A percentile compares a stretch with the other conserved stretches of the same genome.
These are phyloP conservation scores for Babylonia areolata DNA, from an alignment of 1,140 invertebrate genomes.

Conservation along the genomic window DNA sequence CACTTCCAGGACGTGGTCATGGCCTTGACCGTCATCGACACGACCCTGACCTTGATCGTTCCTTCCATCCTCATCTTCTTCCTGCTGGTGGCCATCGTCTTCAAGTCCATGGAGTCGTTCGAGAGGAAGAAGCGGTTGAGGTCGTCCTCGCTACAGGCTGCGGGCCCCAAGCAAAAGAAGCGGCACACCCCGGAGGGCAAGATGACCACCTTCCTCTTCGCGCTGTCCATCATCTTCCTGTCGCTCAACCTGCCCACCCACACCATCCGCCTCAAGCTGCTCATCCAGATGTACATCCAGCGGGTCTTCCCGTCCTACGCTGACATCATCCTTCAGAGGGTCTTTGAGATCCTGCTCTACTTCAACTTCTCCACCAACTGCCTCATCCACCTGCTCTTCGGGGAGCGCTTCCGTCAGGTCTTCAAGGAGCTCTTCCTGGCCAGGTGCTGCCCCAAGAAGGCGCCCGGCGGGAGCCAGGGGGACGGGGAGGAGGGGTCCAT, in stretches of 20 bases:
- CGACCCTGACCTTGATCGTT: constrained; percentile 43
- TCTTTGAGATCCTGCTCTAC: constrained; percentile 49
- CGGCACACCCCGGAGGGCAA: constrained; percentile 39
- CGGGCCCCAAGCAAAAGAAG: constrained; percentile 1
- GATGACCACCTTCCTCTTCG: constrained; percentile 45
- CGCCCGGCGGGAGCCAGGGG: no score
- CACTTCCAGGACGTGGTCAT: constrained; percentile 33
- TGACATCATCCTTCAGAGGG: constrained; percentile 41
- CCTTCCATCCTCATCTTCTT: constrained; percentile 43
- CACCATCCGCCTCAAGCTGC: constrained; percentile 45
- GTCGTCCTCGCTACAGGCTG: not conserved
- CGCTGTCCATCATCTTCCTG: constrained; percentile 47
- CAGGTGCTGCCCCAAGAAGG: not conserved
- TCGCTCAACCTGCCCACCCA: constrained; percentile 47
- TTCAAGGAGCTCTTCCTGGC: constrained; percentile 32
- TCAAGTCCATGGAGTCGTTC: constrained; percentile 33
- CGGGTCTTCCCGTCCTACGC: not conserved
- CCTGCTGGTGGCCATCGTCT: constrained; percentile 36
- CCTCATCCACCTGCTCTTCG: constrained; percentile 41
- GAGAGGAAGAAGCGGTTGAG: constrained; percentile 44
- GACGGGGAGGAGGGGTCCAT: not conserved
- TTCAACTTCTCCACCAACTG: constrained; percentile 49
- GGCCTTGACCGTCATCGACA: constrained; percentile 45
- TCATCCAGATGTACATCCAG: constrained; percentile 37
- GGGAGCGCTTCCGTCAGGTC: constrained; percentile 41